Evolutionary conservation across 1,140 invertebrate species (phyloP), one percentile per base, ranked within the genome.

Genomic region (Cardiocondyla obscurior): DNA sequence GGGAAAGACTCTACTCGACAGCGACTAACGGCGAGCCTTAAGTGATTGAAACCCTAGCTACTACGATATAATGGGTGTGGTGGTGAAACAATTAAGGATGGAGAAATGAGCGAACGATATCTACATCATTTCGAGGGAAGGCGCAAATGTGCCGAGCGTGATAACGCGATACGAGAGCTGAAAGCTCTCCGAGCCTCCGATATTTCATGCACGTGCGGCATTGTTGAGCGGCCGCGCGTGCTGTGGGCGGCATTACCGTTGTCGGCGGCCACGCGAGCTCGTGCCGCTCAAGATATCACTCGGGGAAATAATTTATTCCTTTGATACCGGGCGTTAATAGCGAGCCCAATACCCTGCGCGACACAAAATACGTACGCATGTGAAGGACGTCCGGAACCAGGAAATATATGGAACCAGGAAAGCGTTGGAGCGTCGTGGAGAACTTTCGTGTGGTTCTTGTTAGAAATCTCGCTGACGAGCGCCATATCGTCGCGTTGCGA

Each of bases 201-300:
- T 36, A 33, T 64, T 49, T 64, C 14, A 8, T 28, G 5, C 5
- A 39, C 14, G 33, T 44, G 19, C 19, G 28, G 19, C 22, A 4
- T 70, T 30, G 36, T 58, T 19, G 22, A 14, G 44, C 5, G 53
- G 10, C 62, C 25, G 49, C 58, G 65, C 64, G 39, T 67, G 83
- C 36, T 55, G 36, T 16, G 22, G 33, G 12, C 42, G 42, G 28
- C 65, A 44, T 44, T 36, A n/a, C 22, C 30, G 16, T 25, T 6
- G 51, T 28, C n/a, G 30, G 16, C 2, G 14, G 57, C 30, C 53
- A n/a, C n/a, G n/a, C n/a, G n/a, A n/a, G n/a, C n/a, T n/a, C n/a
- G n/a, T n/a, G n/a, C n/a, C n/a, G n/a, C n/a, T n/a, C n/a, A n/a
- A n/a, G n/a, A n/a, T n/a, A n/a, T n/a, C n/a, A n/a, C n/a, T n/a